Percentiles rank a stretch among this genome's conserved stretches.
Conservation (phyloP, 2,797 vertebrate species). For the Neopelma chrysocephalum region DNA sequence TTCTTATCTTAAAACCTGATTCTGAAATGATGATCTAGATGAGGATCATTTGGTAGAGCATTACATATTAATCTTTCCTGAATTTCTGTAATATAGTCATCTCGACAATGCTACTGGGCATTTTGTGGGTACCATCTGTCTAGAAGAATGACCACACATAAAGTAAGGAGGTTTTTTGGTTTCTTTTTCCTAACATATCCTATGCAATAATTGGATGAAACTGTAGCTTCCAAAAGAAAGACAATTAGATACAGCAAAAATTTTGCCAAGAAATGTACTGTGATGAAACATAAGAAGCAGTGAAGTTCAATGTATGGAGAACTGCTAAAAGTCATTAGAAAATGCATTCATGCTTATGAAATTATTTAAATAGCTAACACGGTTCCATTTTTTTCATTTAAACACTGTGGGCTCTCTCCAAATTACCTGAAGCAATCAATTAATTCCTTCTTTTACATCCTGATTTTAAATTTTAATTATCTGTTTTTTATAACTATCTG, state of each 20-base stretch:
- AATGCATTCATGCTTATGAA: not conserved
- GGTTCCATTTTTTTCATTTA: not conserved
- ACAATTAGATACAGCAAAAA: not conserved
- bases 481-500: not conserved
- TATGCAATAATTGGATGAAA: not conserved
- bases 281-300: not conserved
- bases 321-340: not conserved
- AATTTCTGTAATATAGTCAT: not conserved
- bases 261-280: not conserved
- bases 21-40: not conserved
- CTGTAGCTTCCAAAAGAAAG: not conserved
- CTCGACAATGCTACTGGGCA: not conserved
- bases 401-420: not conserved
- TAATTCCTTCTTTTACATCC: not conserved
- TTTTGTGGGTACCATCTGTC: not conserved
- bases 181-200: not conserved
- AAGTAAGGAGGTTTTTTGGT: not conserved
- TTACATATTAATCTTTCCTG: not conserved
- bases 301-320: not conserved
- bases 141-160: not conserved
- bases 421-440: not conserved
- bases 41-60: not conserved
- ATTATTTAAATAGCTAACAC: not conserved
- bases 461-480: not conserved
- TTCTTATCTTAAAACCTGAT: not conserved